Percentiles rank a stretch among this genome's conserved stretches.
phyloP scores from a whole-genome alignment of 64 coral and sea anemone species.

The Platygyra sinensis region DNA sequence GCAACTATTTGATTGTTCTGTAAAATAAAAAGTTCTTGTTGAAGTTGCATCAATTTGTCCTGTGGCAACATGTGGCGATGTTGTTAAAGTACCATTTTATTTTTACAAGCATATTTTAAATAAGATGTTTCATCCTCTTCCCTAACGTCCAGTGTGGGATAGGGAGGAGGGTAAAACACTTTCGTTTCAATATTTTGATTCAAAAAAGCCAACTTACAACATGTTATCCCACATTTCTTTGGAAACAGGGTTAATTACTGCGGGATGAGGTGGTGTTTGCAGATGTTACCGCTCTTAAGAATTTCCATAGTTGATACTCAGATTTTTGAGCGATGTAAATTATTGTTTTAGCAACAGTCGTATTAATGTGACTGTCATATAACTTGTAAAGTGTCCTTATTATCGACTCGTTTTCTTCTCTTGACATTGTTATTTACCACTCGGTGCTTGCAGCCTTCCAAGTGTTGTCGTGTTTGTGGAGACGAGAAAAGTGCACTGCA shows the following conservation, averaged over 20 bases:
- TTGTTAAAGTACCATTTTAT: not conserved
- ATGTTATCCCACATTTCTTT: not conserved
- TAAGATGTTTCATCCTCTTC: not conserved
- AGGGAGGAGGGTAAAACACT: not conserved
- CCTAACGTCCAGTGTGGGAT: not conserved
- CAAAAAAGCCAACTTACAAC: not conserved
- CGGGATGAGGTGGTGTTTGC: not conserved
- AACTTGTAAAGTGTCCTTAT: not conserved
- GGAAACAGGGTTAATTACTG: not conserved
- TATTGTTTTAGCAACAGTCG: not conserved
- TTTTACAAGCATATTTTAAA: constrained; percentile 18
- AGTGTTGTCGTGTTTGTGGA: no score
- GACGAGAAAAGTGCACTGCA: no score
- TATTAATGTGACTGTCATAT: not conserved
- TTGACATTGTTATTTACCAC: no score
- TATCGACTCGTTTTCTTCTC: no score
- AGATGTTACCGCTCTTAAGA: not conserved
- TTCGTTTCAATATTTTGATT: not conserved
- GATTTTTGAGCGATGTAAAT: constrained; percentile 8
- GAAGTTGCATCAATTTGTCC: no score
- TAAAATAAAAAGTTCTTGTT: no score
- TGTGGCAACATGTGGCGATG: no score
- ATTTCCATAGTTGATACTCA: not conserved
- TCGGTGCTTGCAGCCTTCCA: no score
- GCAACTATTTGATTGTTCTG: no score